phyloP scores from a whole-genome alignment of 2,888 invertebrate genomes.

The Thysanoteuthis rhombus region DNA sequence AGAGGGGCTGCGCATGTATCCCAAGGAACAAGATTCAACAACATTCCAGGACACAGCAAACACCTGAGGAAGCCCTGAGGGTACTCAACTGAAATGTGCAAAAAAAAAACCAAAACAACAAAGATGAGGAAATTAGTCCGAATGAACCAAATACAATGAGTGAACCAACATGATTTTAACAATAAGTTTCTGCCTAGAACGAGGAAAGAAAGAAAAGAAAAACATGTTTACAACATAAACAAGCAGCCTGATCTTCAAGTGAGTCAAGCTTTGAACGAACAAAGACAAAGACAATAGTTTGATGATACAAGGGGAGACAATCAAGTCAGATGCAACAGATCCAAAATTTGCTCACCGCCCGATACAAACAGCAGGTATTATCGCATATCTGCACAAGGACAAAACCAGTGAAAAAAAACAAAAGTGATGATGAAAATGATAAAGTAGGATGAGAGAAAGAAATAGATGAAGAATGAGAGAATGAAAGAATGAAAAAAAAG shows the following conservation, averaged over 20 bases:
- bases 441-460: not conserved
- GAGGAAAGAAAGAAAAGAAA: not conserved
- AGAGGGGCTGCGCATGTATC: too few species aligned
- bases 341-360: slow-evolving; percentile 20
- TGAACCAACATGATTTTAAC: not conserved
- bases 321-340: not conserved
- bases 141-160: too few species aligned
- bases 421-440: not conserved
- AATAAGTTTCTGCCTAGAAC: not conserved
- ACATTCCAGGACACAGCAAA: too few species aligned
- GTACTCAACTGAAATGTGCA: too few species aligned
- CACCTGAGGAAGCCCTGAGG: too few species aligned
- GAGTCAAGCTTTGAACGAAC: not conserved
- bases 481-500: not conserved
- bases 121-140: too few species aligned
- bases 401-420: slow-evolving; percentile 16
- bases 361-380: slow-evolving; percentile 24
- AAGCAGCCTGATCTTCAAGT: not conserved
- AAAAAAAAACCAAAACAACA: too few species aligned
- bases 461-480: not conserved
- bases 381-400: slow-evolving; percentile 30
- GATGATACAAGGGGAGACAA: not conserved
- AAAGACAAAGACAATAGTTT: not conserved
- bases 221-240: not conserved
- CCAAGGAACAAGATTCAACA: too few species aligned